A percentile compares a stretch with the other conserved stretches of the same genome.
phyloP scores from a whole-genome alignment of 2,113 vertebrate species.

The Catharus fuscescens region DNA sequence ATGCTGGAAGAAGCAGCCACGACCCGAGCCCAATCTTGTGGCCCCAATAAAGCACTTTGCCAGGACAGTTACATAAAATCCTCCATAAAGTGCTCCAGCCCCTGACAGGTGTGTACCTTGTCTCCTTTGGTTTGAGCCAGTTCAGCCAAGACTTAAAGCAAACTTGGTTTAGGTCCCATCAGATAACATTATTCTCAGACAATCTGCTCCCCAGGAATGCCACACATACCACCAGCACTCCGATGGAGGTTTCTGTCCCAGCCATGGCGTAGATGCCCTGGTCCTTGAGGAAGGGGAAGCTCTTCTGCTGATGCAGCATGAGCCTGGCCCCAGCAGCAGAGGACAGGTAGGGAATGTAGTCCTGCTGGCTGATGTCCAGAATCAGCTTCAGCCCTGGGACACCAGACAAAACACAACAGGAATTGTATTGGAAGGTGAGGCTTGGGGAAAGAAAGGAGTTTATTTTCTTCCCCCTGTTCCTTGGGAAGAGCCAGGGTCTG shows the following conservation, averaged over 20 bases:
- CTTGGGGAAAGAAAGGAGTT: neutral
- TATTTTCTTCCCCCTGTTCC: neutral
- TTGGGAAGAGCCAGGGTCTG: neutral
- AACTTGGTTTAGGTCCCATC: constrained; percentile 61
- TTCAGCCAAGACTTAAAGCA: constrained; percentile 56
- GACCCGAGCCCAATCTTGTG: neutral
- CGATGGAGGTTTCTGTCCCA: constrained; percentile 81
- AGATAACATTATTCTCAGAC: constrained; percentile 66
- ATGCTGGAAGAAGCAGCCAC: neutral
- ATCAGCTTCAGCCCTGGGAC: constrained; percentile 80
- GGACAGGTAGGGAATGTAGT: constrained; percentile 81
- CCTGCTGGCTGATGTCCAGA: constrained; percentile 80
- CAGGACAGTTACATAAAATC: constrained; percentile 54
- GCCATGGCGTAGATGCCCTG: constrained; percentile 81
- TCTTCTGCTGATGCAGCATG: constrained; percentile 80
- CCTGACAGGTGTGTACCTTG: neutral
- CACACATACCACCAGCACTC: constrained; percentile 78
- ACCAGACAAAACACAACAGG: neutral
- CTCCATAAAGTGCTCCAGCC: constrained; percentile 9
- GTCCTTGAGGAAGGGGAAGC: constrained; percentile 82
- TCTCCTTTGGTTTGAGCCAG: constrained; percentile 66
- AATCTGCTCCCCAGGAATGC: constrained; percentile 19
- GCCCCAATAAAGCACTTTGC: constrained; percentile 9
- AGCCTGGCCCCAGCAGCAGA: constrained; percentile 75
- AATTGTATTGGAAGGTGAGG: rapidly evolving